These are phyloP conservation scores for Diachrysia chrysitis DNA, from an alignment of 2,888 invertebrate species.

Conservation along the genomic window DNA sequence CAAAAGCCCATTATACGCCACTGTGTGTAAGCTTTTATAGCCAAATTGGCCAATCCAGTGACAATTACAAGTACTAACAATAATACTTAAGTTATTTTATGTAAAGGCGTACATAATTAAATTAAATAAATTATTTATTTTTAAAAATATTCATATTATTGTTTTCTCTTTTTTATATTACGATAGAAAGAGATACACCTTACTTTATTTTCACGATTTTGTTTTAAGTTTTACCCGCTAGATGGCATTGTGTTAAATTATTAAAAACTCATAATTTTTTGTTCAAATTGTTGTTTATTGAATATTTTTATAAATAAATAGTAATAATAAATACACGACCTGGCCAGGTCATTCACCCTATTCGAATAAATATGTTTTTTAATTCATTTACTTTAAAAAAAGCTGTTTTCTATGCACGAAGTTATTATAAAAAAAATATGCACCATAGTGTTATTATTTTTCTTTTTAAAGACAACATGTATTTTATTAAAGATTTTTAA, in stretches of 20 bases:
- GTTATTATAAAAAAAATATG: constrained; percentile 56
- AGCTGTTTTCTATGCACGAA: constrained; percentile 48
- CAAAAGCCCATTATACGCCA: constrained; percentile 9
- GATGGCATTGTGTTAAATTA: background rate
- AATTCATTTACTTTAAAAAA: constrained; percentile 37
- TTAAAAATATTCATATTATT: constrained; percentile 3
- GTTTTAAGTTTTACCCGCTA: background rate
- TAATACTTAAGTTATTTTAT: constrained; percentile 49
- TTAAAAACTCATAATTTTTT: background rate
- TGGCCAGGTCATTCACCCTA: constrained; percentile 36
- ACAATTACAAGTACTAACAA: background rate
- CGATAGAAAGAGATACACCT: background rate
- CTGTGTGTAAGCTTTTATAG: constrained; percentile 8
- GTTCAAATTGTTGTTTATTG: background rate
- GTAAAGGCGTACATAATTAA: constrained; percentile 26
- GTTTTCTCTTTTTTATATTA: constrained; percentile 4
- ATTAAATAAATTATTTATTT: constrained; percentile 49
- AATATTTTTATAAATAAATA: constrained; percentile 13
- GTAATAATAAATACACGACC: constrained; percentile 45
- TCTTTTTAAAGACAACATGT: constrained; percentile 52
- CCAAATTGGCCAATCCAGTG: constrained; percentile 10
- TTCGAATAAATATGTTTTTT: constrained; percentile 52
- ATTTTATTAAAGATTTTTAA: background rate
- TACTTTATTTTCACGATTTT: too few relatives aligned
- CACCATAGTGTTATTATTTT: constrained; percentile 47